Conservation (phyloP, 2,113 vertebrate species). For the Amblyornis subalaris region DNA sequence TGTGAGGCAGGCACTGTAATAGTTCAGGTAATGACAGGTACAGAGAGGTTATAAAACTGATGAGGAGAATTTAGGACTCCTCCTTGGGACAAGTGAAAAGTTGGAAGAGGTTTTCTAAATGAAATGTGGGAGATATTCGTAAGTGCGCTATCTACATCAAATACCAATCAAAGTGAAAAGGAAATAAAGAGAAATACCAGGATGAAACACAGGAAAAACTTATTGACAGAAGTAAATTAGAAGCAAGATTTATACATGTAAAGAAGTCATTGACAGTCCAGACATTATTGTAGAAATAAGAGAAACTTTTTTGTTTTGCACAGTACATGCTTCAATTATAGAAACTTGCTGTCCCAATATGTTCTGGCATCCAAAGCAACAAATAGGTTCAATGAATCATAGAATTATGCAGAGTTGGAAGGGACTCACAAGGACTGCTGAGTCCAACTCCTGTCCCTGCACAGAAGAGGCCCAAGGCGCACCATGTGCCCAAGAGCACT, state of each 20-base stretch:
- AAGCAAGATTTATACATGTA: background rate
- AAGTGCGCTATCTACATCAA: background rate
- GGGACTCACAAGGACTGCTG: background rate
- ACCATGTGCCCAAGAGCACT: background rate
- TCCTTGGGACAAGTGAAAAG: background rate
- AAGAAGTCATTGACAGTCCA: background rate
- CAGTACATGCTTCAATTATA: background rate
- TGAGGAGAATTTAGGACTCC: background rate
- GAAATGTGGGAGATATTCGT: background rate
- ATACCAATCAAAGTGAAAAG: background rate
- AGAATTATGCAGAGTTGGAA: background rate
- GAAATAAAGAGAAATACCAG: background rate
- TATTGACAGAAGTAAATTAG: background rate
- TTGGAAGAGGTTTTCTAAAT: background rate
- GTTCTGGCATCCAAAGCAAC: background rate
- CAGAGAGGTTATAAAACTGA: background rate
- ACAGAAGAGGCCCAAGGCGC: background rate
- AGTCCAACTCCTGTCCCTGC: background rate
- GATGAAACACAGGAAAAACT: background rate
- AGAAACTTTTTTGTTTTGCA: background rate
- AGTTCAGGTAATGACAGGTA: background rate
- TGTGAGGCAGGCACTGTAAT: background rate
- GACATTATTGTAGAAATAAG: background rate
- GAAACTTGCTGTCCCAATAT: background rate
- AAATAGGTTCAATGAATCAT: background rate